phyloP scores from a whole-genome alignment of 2,888 invertebrate genomes.

The Nomada ruficornis region DNA sequence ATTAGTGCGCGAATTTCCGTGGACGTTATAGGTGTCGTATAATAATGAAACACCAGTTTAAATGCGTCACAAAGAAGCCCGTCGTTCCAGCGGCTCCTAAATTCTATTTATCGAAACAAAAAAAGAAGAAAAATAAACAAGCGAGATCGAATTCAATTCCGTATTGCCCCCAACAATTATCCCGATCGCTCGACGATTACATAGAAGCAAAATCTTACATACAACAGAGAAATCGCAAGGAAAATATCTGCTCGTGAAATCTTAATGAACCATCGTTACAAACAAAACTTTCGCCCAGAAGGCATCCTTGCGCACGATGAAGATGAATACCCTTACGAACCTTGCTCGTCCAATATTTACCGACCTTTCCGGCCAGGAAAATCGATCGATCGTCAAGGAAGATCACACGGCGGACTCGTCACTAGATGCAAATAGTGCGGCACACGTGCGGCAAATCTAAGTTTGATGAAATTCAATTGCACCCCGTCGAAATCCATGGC shows the following conservation, averaged over 20 bases:
- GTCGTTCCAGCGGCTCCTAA: not conserved
- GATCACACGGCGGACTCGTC: constrained; percentile 12
- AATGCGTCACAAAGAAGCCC: constrained; percentile 8
- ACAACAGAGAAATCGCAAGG: not conserved
- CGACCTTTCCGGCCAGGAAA: not conserved
- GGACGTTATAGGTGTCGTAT: constrained; percentile 17
- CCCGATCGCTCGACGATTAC: not conserved
- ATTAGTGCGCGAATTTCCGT: constrained; percentile 29
- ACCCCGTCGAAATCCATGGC: constrained; percentile 13
- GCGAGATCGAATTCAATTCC: no score
- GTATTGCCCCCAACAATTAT: not conserved
- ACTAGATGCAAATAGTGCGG: constrained; percentile 17
- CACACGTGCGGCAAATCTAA: constrained; percentile 39
- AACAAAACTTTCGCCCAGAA: not conserved
- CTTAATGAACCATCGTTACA: not conserved
- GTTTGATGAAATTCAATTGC: constrained; percentile 43
- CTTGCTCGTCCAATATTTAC: constrained; percentile 15
- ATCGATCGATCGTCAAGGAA: constrained; percentile 14
- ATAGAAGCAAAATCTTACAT: not conserved
- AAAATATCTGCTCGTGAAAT: not conserved
- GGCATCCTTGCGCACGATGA: not conserved
- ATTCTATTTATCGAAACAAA: not conserved
- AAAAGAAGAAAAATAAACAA: not conserved
- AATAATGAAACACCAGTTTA: constrained; percentile 32
- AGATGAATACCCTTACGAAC: not conserved